Evolutionary conservation across 2,113 vertebrate genomes (phyloP).

Genomic region (Gymnorhina tibicen): DNA sequence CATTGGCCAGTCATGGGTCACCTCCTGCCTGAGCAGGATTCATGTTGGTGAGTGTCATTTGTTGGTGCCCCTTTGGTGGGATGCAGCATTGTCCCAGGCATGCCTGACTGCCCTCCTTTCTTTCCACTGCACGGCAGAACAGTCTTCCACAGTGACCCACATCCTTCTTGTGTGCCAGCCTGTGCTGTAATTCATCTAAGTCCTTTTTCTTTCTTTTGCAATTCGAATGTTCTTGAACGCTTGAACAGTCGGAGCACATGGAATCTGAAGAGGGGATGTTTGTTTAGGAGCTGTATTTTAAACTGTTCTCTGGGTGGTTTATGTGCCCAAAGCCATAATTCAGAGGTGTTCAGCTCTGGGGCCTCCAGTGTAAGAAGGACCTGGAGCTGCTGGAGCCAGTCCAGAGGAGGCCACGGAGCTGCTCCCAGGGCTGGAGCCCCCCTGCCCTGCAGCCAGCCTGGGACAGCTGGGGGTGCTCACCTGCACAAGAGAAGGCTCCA

Average conservation of each 20-base stretch:
- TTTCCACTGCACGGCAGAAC: not conserved
- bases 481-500: not conserved
- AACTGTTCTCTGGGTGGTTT: not conserved
- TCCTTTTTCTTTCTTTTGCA: not conserved
- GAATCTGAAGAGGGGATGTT: not conserved
- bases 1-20: not conserved
- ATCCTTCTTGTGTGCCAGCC: not conserved
- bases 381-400: fast-evolving
- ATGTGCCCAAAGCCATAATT: fast-evolving
- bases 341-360: not conserved
- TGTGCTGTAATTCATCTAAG: not conserved
- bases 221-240: not conserved
- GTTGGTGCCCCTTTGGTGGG: not conserved
- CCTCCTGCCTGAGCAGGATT: not conserved
- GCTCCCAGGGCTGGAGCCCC: not conserved
- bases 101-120: not conserved
- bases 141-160: not conserved
- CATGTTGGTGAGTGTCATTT: not conserved
- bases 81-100: not conserved
- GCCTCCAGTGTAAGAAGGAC: fast-evolving
- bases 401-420: not conserved
- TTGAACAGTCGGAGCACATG: not conserved
- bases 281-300: not conserved
- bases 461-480: not conserved
- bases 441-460: not conserved